Conservation (phyloP, 2,797 vertebrate genomes). For the Euthynnus affinis region DNA sequence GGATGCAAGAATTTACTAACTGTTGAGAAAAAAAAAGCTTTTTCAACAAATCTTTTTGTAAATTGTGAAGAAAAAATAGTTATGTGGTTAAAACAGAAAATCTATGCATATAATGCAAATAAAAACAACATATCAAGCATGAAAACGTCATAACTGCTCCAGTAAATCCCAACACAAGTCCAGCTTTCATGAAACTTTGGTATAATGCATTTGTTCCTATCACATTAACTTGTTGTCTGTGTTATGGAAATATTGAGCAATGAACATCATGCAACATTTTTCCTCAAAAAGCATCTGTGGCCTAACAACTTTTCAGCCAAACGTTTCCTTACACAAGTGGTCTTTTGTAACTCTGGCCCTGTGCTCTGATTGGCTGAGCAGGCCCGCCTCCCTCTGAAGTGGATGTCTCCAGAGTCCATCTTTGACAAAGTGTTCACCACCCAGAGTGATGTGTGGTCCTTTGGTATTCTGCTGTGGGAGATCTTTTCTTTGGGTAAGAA, state of each 20-base stretch:
- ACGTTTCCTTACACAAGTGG: background rate
- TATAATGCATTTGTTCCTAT: background rate
- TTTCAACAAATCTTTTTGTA: no score
- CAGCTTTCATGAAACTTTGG: background rate
- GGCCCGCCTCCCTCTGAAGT: slow-evolving; percentile 96
- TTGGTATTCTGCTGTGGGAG: slow-evolving; percentile 95
- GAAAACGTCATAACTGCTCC: background rate
- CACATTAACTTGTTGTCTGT: background rate
- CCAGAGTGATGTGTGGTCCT: slow-evolving; percentile 98
- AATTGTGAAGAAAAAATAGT: background rate
- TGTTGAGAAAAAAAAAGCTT: no score
- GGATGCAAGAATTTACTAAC: background rate
- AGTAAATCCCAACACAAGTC: background rate
- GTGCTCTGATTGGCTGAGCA: slow-evolving; percentile 70
- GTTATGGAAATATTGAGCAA: slow-evolving; percentile 1
- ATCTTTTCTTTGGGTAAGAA: slow-evolving; percentile 96
- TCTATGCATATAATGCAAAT: background rate
- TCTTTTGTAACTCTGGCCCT: slow-evolving; percentile 20
- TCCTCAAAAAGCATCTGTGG: background rate
- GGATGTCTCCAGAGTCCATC: slow-evolving; percentile 99
- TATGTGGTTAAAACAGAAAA: slow-evolving; percentile 3
- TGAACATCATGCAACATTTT: background rate
- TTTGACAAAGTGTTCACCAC: slow-evolving; percentile 98
- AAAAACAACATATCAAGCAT: background rate
- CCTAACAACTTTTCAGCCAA: background rate